Base-by-base conservation (phyloP, 1,140 invertebrate species). In the Lanistes nyassanus region DNA sequence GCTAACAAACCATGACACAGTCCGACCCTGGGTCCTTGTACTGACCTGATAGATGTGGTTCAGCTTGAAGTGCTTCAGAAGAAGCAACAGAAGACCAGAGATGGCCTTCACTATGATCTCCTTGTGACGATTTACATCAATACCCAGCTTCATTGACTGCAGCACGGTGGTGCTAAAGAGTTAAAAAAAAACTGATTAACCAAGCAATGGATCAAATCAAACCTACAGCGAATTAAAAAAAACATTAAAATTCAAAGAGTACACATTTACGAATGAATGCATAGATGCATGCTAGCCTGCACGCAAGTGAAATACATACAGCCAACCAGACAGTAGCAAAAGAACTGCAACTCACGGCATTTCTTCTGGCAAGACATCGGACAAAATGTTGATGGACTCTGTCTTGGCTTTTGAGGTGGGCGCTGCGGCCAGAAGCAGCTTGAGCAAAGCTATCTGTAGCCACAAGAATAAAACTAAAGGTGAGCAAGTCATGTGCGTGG, bases 21-120 rank as follows among this genome's bases (percentile, higher is more conserved):
- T n/a, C n/a, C n/a, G n/a, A n/a, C n/a, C n/a, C n/a, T n/a, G n/a
- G n/a, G n/a, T n/a, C n/a, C n/a, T n/a, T 42, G 19, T 13, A 81
- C 39, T 80, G 77, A 89, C 89, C 87, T 91, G 91, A 89, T 99
- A 99, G 21, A 99, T 92, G 89, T 99, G 98, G 91, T 99, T 99
- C n/a, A 99, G 91, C 91, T 99, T 99, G 81, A 99, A 97, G 90
- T 99, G 98, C 89, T 99, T 99, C 62, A 99, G 90, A 53, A 99
- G 91, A 16, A 99, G 90, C 66, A 99, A 88, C 60, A 99, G 91
- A 76, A 99, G 96, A 5, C 95, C 97, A 55, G 97, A 98, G 0
- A 99, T 95, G 19, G 97, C 95, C 91, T 99, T 99, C 0, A 99
- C 97, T 79, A 99, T 97, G 56, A 99, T 97, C 92, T 99, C 97